phyloP scores from a whole-genome alignment of 2,888 invertebrate species.

The Leucozona laternaria region DNA sequence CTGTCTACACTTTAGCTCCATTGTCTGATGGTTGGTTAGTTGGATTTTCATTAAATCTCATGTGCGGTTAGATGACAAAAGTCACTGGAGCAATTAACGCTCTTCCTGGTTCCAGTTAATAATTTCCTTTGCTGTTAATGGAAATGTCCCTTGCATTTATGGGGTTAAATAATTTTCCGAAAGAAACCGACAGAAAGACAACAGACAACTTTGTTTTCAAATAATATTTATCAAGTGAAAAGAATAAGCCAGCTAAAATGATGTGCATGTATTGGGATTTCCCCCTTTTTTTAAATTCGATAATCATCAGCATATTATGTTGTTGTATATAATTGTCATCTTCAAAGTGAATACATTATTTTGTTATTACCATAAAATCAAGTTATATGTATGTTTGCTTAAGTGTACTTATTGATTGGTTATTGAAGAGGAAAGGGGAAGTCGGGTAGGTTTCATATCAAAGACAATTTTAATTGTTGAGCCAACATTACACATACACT shows the following conservation, averaged over 20 bases:
- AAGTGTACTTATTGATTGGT: constrained; percentile 2
- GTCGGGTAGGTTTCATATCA: neutral
- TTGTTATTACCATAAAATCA: neutral
- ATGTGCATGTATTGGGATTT: constrained; percentile 8
- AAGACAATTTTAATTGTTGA: constrained; percentile 14
- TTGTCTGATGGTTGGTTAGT: constrained; percentile 55
- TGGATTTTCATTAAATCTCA: constrained; percentile 74
- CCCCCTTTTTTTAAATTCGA: neutral
- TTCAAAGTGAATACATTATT: constrained; percentile 11
- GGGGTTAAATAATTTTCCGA: constrained; percentile 17
- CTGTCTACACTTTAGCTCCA: constrained; percentile 29
- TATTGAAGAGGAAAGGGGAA: neutral
- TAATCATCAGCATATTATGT: neutral
- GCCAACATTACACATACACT: neutral
- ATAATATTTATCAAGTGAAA: neutral
- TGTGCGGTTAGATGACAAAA: constrained; percentile 73
- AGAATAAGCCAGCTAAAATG: neutral
- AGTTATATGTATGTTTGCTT: neutral
- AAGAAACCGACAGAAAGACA: neutral
- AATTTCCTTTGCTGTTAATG: constrained; percentile 73
- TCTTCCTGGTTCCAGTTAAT: constrained; percentile 74
- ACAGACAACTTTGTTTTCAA: neutral
- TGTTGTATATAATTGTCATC: neutral
- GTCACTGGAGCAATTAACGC: constrained; percentile 74
- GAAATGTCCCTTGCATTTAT: constrained; percentile 51